Evolutionary conservation across 2,113 vertebrate genomes (phyloP).

Genomic region (Lathamus discolor): DNA sequence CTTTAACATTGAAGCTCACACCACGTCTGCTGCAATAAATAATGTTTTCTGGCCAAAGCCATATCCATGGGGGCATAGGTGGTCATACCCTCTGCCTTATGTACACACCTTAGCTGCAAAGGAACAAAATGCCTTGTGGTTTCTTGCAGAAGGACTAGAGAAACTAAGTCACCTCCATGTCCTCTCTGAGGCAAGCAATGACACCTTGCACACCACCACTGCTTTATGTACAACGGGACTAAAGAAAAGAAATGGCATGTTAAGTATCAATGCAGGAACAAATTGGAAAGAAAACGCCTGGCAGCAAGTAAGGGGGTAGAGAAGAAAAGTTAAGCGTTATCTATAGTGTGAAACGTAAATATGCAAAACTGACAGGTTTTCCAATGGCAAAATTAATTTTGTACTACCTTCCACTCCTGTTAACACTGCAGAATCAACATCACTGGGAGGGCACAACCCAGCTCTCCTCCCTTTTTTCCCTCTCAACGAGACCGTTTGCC

Average conservation of each 20-base stretch:
- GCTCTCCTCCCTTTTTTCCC: neutral
- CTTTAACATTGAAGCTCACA: neutral
- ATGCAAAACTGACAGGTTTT: neutral
- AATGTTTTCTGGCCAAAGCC: neutral
- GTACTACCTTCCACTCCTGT: neutral
- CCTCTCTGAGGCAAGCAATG: neutral
- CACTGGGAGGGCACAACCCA: rapidly evolving
- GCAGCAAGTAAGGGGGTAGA: neutral
- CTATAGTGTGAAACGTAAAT: neutral
- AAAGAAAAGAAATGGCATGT: neutral
- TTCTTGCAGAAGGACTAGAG: neutral
- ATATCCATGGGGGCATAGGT: neutral
- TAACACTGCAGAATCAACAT: neutral
- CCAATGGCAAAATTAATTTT: neutral
- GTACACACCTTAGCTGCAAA: neutral
- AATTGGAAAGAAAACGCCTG: neutral
- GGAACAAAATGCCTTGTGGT: neutral
- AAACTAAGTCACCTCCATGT: neutral
- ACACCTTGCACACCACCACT: neutral
- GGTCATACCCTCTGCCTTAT: neutral
- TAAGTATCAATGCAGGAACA: neutral
- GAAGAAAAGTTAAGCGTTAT: neutral
- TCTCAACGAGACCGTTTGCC: neutral
- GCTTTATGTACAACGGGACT: neutral
- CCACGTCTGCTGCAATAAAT: neutral